Evolutionary conservation across 2,113 vertebrate species (phyloP), one percentile per base, ranked within the genome.

Genomic region (Propithecus coquereli): DNA sequence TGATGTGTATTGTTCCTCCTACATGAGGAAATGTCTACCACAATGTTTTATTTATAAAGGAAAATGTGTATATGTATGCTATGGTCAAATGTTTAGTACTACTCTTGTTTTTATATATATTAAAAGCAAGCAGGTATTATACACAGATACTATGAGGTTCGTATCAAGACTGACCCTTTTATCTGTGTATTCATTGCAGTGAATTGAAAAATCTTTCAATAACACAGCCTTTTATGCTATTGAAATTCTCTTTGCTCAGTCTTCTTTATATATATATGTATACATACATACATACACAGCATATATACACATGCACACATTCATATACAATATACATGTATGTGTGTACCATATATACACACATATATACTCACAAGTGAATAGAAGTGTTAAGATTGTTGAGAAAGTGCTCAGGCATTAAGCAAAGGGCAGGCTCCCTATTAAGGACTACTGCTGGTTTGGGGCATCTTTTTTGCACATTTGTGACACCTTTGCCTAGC

Each of bases 91-190:
- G 17, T 54, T 73, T 68, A 73, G 22, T 73, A 22, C 1, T 12
- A 57, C 22, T 68, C 30, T 93, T 16, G 45, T 47, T 81, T 65
- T 66, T 66, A n/a, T 30, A 43, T 57, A n/a, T 76, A 47, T 96
- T 92, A 90, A 97, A 87, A 96, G 52, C 59, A 89, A 30, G 66
- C 32, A 94, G 61, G 45, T 54, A 45, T 91, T 90, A 82, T 63
- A 43, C 0, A 34, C 6, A 95, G n/a, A 34, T 50, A 94, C 63
- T 47, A 94, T 63, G 34, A 93, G 34, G 84, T 83, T 91, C 85
- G 4, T 79, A 79, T 85, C 27, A 86, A 82, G 43, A 66, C 23
- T 77, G 30, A 45, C 32, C 30, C 37, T 95, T 92, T 59, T 54
- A 68, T 66, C 52, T 87, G 27, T 68, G 71, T 17, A 91, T 59